Base-by-base conservation (phyloP, 2,888 invertebrate genomes). In the Oasisia sp. region DNA sequence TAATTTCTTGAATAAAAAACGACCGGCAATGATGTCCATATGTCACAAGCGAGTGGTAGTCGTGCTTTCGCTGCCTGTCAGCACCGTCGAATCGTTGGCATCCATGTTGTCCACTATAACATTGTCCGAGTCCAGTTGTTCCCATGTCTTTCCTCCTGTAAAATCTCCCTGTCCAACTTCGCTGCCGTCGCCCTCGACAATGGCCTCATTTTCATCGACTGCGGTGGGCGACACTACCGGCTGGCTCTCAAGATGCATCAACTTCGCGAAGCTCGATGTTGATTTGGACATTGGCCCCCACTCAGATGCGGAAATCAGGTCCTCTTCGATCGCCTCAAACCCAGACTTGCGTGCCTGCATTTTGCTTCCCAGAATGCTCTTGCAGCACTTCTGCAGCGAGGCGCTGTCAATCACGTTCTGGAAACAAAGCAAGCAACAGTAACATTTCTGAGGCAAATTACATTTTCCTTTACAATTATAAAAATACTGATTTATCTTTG, bases 271-370 rank as follows among this genome's bases (percentile, higher is more conserved):
- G n/a, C 92, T 92, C 19, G 74, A 32, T 90, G 89, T 44, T 32
- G 92, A 89, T 32, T 32, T 32, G 8, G 92, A 92, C 12, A 95
- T 95, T 9, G 97, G 95, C 12, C 96, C 96, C 96, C 96, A 96
- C 92, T 95, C 94, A 0, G 97, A 96, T 94, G 97, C 97, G 19
- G 97, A 96, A 92, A 97, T 97, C 27, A 98, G 96, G 27, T 97
- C 97, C 93, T 97, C 96, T 92, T 95, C 94, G 27, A 97, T 94
- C 56, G 94, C 93, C 93, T 96, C 96, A 95, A 97, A 98, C 91
- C 91, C 44, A 32, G 90, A 50, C n/a, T 93, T 91, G 92, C 94
- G 94, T 89, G 93, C 94, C 32, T 93, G 74, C 74, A 74, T 93
- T 74, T 94, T 92, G 11, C 95, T 91, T 8, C 93, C 92, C 8